phyloP scores from a whole-genome alignment of 2,888 invertebrate genomes.

The Eupithecia centaureata region DNA sequence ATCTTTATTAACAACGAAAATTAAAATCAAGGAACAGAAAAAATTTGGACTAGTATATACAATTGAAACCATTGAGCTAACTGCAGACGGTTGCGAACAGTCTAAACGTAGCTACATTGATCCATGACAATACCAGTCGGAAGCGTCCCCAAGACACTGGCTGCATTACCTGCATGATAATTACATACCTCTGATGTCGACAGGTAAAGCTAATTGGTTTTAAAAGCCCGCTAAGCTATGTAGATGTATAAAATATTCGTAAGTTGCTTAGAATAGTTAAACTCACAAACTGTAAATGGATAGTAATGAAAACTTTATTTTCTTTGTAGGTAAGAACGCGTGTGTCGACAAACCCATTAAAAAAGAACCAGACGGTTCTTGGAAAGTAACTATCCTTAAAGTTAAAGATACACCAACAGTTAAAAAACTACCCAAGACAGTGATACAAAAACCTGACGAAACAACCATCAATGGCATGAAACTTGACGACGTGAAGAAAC shows the following conservation, averaged over 20 bases:
- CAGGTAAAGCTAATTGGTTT: no score
- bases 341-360: conserved; percentile 23
- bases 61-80: no score
- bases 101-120: no score
- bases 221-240: no score
- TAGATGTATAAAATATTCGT: background rate
- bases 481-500: background rate
- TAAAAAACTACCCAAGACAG: conserved; percentile 13
- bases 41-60: no score
- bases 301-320: conserved; percentile 27
- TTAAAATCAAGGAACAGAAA: no score
- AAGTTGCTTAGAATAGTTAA: background rate
- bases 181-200: no score
- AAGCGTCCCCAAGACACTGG: no score
- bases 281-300: background rate
- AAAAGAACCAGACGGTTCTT: conserved; percentile 28
- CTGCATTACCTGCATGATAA: no score
- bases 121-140: no score
- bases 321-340: conserved; percentile 33
- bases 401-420: conserved; percentile 13
- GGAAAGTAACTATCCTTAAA: conserved; percentile 32
- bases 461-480: conserved; percentile 5
- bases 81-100: no score
- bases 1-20: no score
- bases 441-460: conserved; percentile 14